Conservation (phyloP, 1,140 invertebrate genomes). For the Hyles vespertilio region DNA sequence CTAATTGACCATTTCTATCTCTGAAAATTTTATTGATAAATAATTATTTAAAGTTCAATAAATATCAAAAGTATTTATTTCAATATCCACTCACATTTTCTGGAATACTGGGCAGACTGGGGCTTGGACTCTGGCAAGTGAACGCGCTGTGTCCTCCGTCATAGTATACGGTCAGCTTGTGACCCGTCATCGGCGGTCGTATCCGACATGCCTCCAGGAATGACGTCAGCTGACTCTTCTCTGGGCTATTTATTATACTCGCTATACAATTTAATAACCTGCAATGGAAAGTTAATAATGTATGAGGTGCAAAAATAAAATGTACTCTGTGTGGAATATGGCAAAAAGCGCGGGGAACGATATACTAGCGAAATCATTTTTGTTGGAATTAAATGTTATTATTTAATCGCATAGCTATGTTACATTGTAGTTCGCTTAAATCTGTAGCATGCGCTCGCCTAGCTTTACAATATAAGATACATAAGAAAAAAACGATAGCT, state of each 20-base stretch:
- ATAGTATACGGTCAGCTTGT: slow-evolving; percentile 76
- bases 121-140: slow-evolving; percentile 48
- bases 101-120: slow-evolving; percentile 91
- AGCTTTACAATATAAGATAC: too few relatives aligned
- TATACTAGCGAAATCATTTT: too few relatives aligned
- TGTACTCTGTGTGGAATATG: too few relatives aligned
- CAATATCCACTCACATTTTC: slow-evolving; percentile 88
- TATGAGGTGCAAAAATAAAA: background rate
- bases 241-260: slow-evolving; percentile 48
- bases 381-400: too few relatives aligned
- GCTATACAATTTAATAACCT: slow-evolving; percentile 63
- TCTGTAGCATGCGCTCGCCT: too few relatives aligned
- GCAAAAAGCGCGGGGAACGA: too few relatives aligned
- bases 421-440: too few relatives aligned
- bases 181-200: slow-evolving; percentile 61
- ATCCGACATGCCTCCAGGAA: slow-evolving; percentile 59
- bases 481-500: too few relatives aligned
- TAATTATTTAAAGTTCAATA: too few relatives aligned
- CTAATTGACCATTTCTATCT: too few relatives aligned
- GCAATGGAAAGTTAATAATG: slow-evolving; percentile 21
- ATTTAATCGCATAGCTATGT: too few relatives aligned
- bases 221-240: slow-evolving; percentile 44
- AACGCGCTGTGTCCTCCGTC: slow-evolving; percentile 77
- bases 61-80: background rate
- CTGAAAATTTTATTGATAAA: too few relatives aligned